Evolutionary conservation across 2,113 vertebrate species (phyloP), one percentile per base, ranked within the genome.

Genomic region (Spea multiplicata): DNA sequence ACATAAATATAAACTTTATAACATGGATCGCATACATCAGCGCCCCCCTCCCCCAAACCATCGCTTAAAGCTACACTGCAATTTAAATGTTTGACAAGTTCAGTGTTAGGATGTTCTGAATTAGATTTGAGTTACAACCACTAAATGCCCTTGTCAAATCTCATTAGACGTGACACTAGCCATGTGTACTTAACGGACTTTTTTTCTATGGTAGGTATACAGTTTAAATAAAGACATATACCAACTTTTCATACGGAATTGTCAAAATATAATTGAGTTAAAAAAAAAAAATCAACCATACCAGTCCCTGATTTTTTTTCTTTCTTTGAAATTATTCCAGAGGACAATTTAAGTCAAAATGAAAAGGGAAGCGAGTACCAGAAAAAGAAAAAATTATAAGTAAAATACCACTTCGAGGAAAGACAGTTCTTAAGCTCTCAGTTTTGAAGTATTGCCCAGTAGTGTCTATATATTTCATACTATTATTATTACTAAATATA

Each of bases 71-170:
- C 89, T 93, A 89, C 91, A 93, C 92, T 88, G 91, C 92, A 93
- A 95, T 97, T 97, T 92, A 94, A 95, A 88, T 74, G 92, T 92
- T 93, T 97, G 97, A 99, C 97, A 98, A 95, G 94, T 96, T 95
- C 93, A 91, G 95, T 88, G 91, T 95, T 98, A 97, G 98, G 97
- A 99, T 98, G 97, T 98, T 98, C 96, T 96, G 97, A 97, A 98
- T 98, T 97, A 99, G 97, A 99, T 99, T 99, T 98, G 97, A 99
- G 98, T 98, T 99, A 98, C 97, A 98, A 95, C 96, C 96, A 87
- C 97, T 98, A 98, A 99, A 98, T 96, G 95, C 96, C 93, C 94
- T 96, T 98, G 97, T 98, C 97, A 98, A 90, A 94, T 91, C 90
- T 93, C 84, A 93, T 99, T 98, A 98, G 82, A 81, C 88, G 92